Percentiles rank a stretch among this genome's conserved stretches.
Evolutionary conservation across 2,888 invertebrate species (phyloP).

Genomic region (Oscheius onirici): DNA sequence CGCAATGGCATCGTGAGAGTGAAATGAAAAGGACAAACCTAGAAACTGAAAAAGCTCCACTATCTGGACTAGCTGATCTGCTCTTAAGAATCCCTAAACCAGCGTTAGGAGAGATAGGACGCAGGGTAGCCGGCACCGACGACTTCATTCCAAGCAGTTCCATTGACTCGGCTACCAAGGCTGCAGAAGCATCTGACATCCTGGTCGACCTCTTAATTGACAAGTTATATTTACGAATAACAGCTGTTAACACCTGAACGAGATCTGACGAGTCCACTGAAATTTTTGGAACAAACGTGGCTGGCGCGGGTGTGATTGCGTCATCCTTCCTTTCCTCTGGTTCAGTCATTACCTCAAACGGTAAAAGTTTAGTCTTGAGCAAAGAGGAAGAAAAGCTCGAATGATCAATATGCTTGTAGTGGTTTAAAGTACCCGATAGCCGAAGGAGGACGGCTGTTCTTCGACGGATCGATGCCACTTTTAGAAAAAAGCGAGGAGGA

Average conservation of each 20-base stretch:
- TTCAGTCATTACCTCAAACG: conserved; percentile 41
- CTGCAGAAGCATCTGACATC: conserved; percentile 40
- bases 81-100: conserved; percentile 30
- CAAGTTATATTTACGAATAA: not conserved
- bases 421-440: conserved; percentile 28
- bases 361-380: not conserved
- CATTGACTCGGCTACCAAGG: conserved; percentile 43
- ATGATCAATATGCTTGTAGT: conserved; percentile 24
- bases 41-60: conserved; percentile 31
- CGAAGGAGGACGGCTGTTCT: conserved; percentile 25
- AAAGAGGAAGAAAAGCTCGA: conserved; percentile 6
- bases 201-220: conserved; percentile 33
- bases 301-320: not conserved
- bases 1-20: conserved; percentile 16
- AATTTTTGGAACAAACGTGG: conserved; percentile 2
- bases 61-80: conserved; percentile 36
- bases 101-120: conserved; percentile 35
- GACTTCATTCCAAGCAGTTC: conserved; percentile 44
- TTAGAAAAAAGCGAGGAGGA: conserved; percentile 2
- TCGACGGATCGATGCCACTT: conserved; percentile 1
- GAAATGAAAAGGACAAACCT: conserved; percentile 31
- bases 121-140: conserved; percentile 41
- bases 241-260: not conserved
- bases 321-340: conserved; percentile 37
- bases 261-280: conserved; percentile 7